These are phyloP conservation scores for Ardeotis arabs DNA, from an alignment of 2,113 vertebrate genomes.

Conservation along the genomic window DNA sequence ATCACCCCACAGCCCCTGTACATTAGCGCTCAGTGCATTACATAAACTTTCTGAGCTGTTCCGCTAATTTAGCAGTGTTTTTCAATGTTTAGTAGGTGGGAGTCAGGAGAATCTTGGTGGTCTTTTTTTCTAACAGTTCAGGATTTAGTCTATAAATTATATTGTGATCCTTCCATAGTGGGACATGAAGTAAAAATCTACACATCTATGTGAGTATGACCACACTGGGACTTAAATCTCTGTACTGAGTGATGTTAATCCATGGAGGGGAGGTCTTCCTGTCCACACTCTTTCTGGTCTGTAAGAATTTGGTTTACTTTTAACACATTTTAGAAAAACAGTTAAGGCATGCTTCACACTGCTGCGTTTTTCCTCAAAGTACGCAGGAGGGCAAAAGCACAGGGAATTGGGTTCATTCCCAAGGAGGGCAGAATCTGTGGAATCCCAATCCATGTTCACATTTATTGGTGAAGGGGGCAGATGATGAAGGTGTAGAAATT, in stretches of 20 bases:
- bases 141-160: neutral
- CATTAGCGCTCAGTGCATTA: fast-evolving
- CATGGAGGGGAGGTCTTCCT: neutral
- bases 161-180: neutral
- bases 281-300: neutral
- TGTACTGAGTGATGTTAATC: neutral
- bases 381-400: neutral
- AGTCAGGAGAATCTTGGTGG: neutral
- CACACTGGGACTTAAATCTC: no score
- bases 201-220: fast-evolving
- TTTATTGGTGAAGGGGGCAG: neutral
- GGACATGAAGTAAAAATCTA: neutral
- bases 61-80: neutral
- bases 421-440: neutral
- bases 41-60: neutral
- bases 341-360: neutral
- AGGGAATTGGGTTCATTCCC: neutral
- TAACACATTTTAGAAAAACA: neutral
- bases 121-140: neutral
- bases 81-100: neutral
- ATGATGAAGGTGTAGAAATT: neutral
- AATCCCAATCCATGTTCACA: neutral
- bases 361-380: neutral
- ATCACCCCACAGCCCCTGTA: no score
- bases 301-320: neutral